Evolutionary conservation across 2,113 vertebrate genomes (phyloP), one percentile per base, ranked within the genome.

Genomic region (Nerophis lumbriciformis): DNA sequence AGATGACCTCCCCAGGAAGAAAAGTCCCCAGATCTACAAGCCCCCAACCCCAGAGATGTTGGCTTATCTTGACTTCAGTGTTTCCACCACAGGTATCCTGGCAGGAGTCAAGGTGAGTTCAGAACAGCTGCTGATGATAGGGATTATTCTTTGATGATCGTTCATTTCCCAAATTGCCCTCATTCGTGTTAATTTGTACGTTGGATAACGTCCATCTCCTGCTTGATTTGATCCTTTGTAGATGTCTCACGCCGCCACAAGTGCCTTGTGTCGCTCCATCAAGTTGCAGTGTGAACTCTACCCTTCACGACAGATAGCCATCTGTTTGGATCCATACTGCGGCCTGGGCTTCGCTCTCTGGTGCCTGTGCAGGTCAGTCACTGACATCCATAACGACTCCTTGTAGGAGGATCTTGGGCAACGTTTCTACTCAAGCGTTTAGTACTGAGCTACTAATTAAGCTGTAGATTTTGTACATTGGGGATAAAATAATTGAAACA

Each of bases 211-310:
- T 53, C 11, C 39, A 19, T 16, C 1, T 21, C 52, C 35, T 50
- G 10, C 48, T 68, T 57, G 11, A 11, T 69, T 39, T 70, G 35
- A 0, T 68, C 8, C 68, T 47, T 58, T 68, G 3, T 55, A 98
- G 96, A 98, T 98, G 96, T 98, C 96, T 0, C 96, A 98, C 0
- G 86, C 94, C 19, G 95, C 95, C 82, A 94, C 94, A 57, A 96
- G 95, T 87, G 95, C 95, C 91, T 92, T 98, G 87, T 98, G 96
- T 85, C 96, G 94, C 69, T 97, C 96, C 13, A 93, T 98, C 49
- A 98, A 98, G 80, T 91, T 98, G 19, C 96, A 98, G 85, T 98
- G 96, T 79, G 96, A 98, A 84, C 90, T 98, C 56, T 98, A 98
- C 81, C 96, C 96, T 0, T 98, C 96, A 0, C 87, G 96, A 47